Conservation (phyloP, 2,888 invertebrate genomes). For the Tigriopus californicus region DNA sequence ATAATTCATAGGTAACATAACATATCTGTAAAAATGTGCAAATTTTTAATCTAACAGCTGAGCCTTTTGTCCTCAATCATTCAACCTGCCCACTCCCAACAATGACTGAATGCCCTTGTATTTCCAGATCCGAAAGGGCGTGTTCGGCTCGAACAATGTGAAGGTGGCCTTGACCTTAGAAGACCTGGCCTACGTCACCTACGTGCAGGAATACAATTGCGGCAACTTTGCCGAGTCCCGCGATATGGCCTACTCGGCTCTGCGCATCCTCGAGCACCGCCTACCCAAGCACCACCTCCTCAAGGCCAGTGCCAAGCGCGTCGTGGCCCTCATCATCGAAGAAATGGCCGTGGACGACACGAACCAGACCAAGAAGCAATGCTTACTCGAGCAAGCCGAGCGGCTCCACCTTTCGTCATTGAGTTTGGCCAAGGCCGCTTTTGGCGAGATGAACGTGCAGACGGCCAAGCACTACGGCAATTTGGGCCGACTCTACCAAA, state of each 20-base stretch:
- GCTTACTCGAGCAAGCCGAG: conserved; percentile 52
- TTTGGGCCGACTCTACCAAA: conserved; percentile 78
- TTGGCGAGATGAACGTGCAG: conserved; percentile 83
- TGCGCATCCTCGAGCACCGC: conserved; percentile 55
- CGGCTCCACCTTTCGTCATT: conserved; percentile 64
- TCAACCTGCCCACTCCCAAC: too few species aligned
- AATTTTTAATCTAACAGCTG: not conserved
- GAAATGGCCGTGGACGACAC: conserved; percentile 66
- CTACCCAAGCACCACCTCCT: conserved; percentile 64
- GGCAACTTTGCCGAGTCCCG: conserved; percentile 61
- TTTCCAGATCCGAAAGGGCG: conserved; percentile 46
- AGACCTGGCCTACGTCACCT: conserved; percentile 78
- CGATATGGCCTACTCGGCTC: conserved; percentile 62
- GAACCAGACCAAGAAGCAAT: conserved; percentile 21
- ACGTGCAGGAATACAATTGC: conserved; percentile 75
- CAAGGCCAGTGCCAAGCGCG: conserved; percentile 69
- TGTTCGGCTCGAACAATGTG: conserved; percentile 66
- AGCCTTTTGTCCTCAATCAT: too few species aligned
- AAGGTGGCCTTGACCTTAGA: conserved; percentile 76
- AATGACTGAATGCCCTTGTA: too few species aligned
- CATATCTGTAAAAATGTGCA: not conserved
- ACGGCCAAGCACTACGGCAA: conserved; percentile 92
- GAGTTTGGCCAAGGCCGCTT: conserved; percentile 53
- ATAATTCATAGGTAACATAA: too few species aligned
- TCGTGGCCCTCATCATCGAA: conserved; percentile 77